Evolutionary conservation across 2,888 invertebrate genomes (phyloP), one percentile per base, ranked within the genome.

Genomic region (Nysson spinosus): DNA sequence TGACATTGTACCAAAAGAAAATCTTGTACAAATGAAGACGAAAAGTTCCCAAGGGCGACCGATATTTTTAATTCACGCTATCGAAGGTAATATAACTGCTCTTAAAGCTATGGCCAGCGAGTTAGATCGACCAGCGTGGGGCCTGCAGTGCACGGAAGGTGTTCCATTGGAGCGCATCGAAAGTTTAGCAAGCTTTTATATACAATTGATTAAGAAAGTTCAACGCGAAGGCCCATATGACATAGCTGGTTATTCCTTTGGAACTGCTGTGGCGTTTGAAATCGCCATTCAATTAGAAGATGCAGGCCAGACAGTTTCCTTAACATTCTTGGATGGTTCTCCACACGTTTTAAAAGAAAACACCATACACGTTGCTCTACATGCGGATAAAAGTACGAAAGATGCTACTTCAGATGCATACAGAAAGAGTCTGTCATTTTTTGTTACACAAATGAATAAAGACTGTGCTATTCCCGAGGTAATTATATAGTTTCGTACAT

Each of bases 231-330:
- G 96, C 66, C 97, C 98, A 2, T 98, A 96, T 89, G 91, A 93
- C 46, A 89, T 99, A 69, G 92, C 95, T 37, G 99, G 98, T 1
- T 99, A 99, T 88, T 99, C 98, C 0, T 98, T 96, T 88, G 99
- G 99, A 66, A 96, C 96, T 34, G 93, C 94, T 77, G 94, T 99
- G 26, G 97, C 97, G 12, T 96, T 97, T 86, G 98, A 98, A 89
- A 98, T 99, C 93, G 95, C 95, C 19, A 88, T 94, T 24, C 94
- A 95, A 85, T 89, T 98, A 51, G 95, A 96, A 84, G 88, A 89
- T 72, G 87, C 80, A 24, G 90, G 90, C 1, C 90, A 91, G 80
- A 87, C 84, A 67, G 89, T 90, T 22, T 89, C 91, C 42, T 88
- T 97, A 28, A 91, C 95, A 73, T 91, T 98, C 76, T 89, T 99